A percentile compares a stretch with the other conserved stretches of the same genome.
Evolutionary conservation across 1,140 invertebrate genomes (phyloP).

Genomic region (Trichonephila clavipes): DNA sequence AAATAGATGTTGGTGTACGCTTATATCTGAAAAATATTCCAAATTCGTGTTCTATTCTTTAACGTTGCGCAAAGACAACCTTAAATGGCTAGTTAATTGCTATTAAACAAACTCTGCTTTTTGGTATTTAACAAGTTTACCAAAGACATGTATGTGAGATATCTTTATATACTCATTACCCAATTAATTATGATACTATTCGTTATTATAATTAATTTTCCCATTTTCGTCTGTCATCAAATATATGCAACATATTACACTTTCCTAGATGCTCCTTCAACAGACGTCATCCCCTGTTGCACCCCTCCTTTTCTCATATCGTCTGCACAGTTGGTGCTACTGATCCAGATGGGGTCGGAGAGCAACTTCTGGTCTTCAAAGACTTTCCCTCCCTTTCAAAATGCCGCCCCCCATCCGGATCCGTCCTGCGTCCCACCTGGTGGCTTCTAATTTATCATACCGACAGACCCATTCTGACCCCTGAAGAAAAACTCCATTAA

Average conservation of each 20-base stretch:
- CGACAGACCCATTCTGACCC: conserved; percentile 15
- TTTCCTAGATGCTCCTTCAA: no score
- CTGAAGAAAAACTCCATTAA: conserved; percentile 68
- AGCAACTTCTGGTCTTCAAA: conserved; percentile 60
- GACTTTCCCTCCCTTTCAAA: conserved; percentile 1
- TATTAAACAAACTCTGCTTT: no score
- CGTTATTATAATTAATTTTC: not conserved
- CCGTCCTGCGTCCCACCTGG: conserved; percentile 59
- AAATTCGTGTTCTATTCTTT: no score
- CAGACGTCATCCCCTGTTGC: conserved; percentile 4
- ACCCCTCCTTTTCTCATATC: not conserved
- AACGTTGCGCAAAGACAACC: no score
- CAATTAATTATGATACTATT: no score
- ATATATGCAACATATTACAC: not conserved
- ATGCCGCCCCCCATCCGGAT: conserved; percentile 16
- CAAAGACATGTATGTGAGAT: no score
- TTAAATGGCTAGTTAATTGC: no score
- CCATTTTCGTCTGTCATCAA: not conserved
- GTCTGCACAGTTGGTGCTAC: conserved; percentile 55
- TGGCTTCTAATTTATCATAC: conserved; percentile 62
- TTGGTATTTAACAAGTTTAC: no score
- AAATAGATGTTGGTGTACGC: no score
- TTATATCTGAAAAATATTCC: no score
- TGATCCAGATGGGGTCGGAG: conserved; percentile 68
- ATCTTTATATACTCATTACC: no score